Evolutionary conservation across 2,888 invertebrate genomes (phyloP).

Genomic region (Leptinotarsa peninsularis): DNA sequence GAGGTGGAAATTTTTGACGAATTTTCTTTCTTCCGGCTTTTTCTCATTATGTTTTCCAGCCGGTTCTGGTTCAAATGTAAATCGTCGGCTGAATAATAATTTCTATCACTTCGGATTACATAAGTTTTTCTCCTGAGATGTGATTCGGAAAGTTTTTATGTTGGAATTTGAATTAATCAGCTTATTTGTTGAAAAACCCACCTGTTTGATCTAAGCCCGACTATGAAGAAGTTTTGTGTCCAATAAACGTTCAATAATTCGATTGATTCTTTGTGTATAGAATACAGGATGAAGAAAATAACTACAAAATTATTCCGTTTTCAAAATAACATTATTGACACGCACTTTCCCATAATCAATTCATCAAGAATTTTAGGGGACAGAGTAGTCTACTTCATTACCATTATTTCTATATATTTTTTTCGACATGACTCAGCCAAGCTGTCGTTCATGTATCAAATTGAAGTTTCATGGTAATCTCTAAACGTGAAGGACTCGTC

Average conservation of each 20-base stretch:
- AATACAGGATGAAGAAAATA: too few relatives aligned
- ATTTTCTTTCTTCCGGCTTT: constrained; percentile 19
- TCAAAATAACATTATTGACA: too few relatives aligned
- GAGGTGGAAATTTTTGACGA: constrained; percentile 21
- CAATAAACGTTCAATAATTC: too few relatives aligned
- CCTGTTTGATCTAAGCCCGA: neutral
- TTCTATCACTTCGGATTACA: constrained; percentile 9
- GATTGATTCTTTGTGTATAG: too few relatives aligned
- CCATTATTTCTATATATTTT: constrained; percentile 32
- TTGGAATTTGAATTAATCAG: constrained; percentile 5
- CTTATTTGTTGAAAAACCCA: neutral
- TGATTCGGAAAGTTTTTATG: neutral
- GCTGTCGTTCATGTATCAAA: constrained; percentile 29
- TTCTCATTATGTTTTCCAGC: constrained; percentile 13
- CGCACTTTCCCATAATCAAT: too few relatives aligned
- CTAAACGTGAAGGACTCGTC: constrained; percentile 12
- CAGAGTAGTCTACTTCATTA: neutral
- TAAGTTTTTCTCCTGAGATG: constrained; percentile 7
- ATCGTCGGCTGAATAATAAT: constrained; percentile 18
- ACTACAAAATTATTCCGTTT: too few relatives aligned
- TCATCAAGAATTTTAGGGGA: too few relatives aligned
- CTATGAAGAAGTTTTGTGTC: too few relatives aligned
- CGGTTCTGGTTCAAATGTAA: constrained; percentile 18
- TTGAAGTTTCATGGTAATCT: constrained; percentile 37
- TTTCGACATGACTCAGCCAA: constrained; percentile 27